Conservation (phyloP, 1,140 invertebrate genomes). For the Paracyclopina nana region DNA sequence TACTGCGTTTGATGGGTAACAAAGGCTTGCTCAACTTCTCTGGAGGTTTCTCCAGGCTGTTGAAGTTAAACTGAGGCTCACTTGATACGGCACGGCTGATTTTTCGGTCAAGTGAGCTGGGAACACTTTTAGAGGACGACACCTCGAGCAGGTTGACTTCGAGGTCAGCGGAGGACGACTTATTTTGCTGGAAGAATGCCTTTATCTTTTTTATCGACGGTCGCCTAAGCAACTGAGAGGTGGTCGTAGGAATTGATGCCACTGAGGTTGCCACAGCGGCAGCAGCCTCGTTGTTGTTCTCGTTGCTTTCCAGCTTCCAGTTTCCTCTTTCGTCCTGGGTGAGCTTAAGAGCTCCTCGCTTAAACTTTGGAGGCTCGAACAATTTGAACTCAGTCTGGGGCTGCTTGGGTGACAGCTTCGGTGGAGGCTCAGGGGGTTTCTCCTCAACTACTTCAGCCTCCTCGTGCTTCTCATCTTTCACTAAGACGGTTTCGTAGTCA, state of each 20-base stretch:
- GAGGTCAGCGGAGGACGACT: not conserved
- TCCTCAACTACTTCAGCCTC: too few relatives aligned
- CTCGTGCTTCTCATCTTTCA: conserved; percentile 2
- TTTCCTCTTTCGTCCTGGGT: conserved; percentile 3
- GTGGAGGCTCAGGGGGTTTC: too few relatives aligned
- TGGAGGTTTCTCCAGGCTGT: not conserved
- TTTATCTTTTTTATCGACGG: conserved; percentile 13
- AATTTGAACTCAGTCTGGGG: too few relatives aligned
- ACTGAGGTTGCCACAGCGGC: too few relatives aligned
- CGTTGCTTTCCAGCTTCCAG: too few relatives aligned
- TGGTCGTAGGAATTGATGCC: too few relatives aligned
- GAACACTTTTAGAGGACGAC: not conserved
- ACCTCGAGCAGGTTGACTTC: not conserved
- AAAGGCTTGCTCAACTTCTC: not conserved
- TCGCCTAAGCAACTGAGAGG: too few relatives aligned
- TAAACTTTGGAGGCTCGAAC: too few relatives aligned
- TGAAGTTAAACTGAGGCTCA: not conserved
- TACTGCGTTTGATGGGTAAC: not conserved
- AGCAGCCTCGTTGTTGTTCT: too few relatives aligned
- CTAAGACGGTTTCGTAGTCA: conserved; percentile 8
- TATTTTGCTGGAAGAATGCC: conserved; percentile 9
- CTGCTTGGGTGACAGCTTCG: too few relatives aligned
- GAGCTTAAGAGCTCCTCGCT: conserved; percentile 4
- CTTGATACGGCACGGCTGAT: not conserved
- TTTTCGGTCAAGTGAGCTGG: conserved; percentile 1